phyloP scores from a whole-genome alignment of 2,888 invertebrate genomes.

The Hoplodrina ambigua region DNA sequence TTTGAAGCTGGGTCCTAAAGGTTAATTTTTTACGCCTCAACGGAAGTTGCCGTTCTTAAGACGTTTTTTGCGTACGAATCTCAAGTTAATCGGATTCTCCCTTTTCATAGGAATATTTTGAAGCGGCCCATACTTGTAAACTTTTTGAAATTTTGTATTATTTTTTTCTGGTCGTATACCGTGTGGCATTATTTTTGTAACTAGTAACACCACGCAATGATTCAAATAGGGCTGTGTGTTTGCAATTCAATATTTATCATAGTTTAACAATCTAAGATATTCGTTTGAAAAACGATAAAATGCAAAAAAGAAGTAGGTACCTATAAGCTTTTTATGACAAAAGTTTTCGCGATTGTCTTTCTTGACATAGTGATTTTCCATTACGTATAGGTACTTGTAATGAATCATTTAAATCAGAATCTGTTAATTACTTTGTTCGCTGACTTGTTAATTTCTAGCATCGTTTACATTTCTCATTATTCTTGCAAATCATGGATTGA shows the following conservation, averaged over 20 bases:
- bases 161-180: neutral
- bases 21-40: conserved; percentile 41
- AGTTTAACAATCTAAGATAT: neutral
- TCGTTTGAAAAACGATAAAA: conserved; percentile 25
- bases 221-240: neutral
- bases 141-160: neutral
- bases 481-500: conserved; percentile 23
- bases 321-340: conserved; percentile 18
- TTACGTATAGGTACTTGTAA: conserved; percentile 11
- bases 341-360: conserved; percentile 35
- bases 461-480: conserved; percentile 45
- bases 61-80: conserved; percentile 36
- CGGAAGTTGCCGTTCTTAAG: conserved; percentile 45
- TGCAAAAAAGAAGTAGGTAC: neutral
- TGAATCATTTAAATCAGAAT: conserved; percentile 41
- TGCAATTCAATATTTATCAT: neutral
- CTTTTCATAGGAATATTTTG: conserved; percentile 23
- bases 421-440: conserved; percentile 51
- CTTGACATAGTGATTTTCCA: conserved; percentile 45
- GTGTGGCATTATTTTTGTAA: neutral
- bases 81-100: conserved; percentile 21
- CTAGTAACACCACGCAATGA: neutral
- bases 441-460: conserved; percentile 37
- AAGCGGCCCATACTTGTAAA: neutral
- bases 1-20: conserved; percentile 32